These are phyloP conservation scores for Parazoanthus darwini DNA, from an alignment of 92 coral and sea anemone genomes.

Conservation along the genomic window DNA sequence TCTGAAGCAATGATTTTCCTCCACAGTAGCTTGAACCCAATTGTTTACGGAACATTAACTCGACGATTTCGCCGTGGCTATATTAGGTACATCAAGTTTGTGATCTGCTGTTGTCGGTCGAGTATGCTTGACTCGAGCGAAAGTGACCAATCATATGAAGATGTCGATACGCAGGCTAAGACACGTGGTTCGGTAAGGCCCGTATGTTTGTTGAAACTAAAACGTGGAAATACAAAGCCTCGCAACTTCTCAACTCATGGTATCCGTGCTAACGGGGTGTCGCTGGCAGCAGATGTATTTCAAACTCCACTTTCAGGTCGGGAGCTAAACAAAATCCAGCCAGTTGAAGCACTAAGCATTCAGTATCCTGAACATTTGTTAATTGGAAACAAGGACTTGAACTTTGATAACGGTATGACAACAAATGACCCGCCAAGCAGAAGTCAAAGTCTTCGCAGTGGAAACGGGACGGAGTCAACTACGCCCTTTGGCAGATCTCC, in stretches of 20 bases:
- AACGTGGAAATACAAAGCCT: not conserved
- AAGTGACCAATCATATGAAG: slow-evolving; percentile 9
- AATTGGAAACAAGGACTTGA: not conserved
- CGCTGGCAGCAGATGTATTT: not conserved
- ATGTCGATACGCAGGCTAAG: not conserved
- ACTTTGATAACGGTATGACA: not conserved
- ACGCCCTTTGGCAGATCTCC: not conserved
- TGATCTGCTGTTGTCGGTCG: slow-evolving; percentile 58
- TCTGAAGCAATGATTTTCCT: slow-evolving; percentile 82
- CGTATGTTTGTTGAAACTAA: not conserved
- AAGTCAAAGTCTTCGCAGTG: not conserved
- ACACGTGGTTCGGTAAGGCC: not conserved
- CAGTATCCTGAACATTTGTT: not conserved
- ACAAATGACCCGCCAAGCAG: not conserved
- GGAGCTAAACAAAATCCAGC: not conserved
- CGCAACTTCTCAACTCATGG: not conserved
- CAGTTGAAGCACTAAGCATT: not conserved
- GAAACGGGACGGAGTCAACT: not conserved
- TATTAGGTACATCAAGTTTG: slow-evolving; percentile 52
- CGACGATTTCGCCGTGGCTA: slow-evolving; percentile 86
- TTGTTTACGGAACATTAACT: slow-evolving; percentile 83
- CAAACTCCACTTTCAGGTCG: not conserved
- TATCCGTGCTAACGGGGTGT: not conserved
- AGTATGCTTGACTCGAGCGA: not conserved
- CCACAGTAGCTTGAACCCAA: slow-evolving; percentile 85